Base-by-base conservation (phyloP, 2,888 invertebrate species). In the Lepidocyrtinus sp. region DNA sequence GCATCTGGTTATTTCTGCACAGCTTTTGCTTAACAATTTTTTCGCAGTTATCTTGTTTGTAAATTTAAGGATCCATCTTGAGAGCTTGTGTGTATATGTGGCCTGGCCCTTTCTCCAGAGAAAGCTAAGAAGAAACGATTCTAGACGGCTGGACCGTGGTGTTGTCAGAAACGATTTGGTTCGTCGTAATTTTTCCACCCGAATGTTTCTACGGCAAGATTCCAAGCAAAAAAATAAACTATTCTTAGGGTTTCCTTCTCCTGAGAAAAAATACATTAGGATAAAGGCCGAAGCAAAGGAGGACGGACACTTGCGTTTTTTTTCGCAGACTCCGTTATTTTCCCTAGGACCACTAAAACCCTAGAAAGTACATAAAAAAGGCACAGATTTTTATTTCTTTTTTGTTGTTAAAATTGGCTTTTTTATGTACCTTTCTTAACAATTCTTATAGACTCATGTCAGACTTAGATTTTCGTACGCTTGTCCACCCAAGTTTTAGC, bases 81-180 rank as follows among this genome's bases (percentile, higher is more conserved):
- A n/a, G n/a, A n/a, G n/a, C n/a, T n/a, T n/a, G n/a, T n/a, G n/a
- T n/a, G n/a, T n/a, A n/a, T n/a, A n/a, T n/a, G n/a, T n/a, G n/a
- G n/a, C n/a, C n/a, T 19, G 26, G n/a, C 64, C 64, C 36, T 36
- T 21, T 24, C 70, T 76, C 70, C 25, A 64, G 76, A 71, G 77
- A 77, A n/a, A n/a, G n/a, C 55, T 9, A 63, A 24, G 50, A 69
- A 46, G 17, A 77, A 25, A 73, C 62, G 59, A 63, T 59, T 77
- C 24, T 67, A 73, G 72, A 61, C 46, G 26, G 36, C 45, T 68
- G 72, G 72, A 73, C 78, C 55, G 55, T 78, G 67, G 61, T 62
- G 68, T 67, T 78, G 78, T 78, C 78, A 78, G 62, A 68, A 78
- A 46, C 72, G 72, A 78, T 73, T 78, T 72, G 68, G 59, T 72